These are phyloP conservation scores for Heliothis virescens DNA, from an alignment of 1,140 invertebrate species.

Conservation along the genomic window DNA sequence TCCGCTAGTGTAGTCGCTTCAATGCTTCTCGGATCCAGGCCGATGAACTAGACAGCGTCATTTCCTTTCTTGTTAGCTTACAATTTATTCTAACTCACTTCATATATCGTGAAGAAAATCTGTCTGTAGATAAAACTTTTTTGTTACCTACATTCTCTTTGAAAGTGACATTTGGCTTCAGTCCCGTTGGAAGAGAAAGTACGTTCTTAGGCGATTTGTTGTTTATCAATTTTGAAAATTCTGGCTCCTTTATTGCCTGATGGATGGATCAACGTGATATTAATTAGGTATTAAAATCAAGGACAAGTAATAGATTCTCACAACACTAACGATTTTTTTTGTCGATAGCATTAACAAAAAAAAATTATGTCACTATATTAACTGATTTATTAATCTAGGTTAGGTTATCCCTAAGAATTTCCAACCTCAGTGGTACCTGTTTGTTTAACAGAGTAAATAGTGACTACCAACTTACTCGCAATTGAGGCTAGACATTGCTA, in stretches of 20 bases:
- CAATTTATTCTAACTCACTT: neutral
- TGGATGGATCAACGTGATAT: neutral
- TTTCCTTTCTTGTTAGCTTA: slow-evolving; percentile 61
- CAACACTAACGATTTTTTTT: no score
- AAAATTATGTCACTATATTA: no score
- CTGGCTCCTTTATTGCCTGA: neutral
- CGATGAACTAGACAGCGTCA: slow-evolving; percentile 74
- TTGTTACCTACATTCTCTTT: slow-evolving; percentile 21
- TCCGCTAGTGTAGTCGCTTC: slow-evolving; percentile 62
- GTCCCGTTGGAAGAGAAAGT: slow-evolving; percentile 34
- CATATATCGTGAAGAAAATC: slow-evolving; percentile 10
- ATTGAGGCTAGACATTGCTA: neutral
- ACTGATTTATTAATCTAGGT: no score
- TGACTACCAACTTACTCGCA: neutral
- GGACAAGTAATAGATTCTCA: no score
- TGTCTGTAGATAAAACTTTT: neutral
- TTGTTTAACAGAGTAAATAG: neutral
- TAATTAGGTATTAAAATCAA: neutral
- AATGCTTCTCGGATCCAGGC: slow-evolving; percentile 62
- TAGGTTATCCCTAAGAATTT: no score
- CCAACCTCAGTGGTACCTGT: no score
- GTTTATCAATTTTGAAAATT: neutral
- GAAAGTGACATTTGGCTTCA: slow-evolving; percentile 29
- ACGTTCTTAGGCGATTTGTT: neutral
- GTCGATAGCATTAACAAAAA: no score